Evolutionary conservation across 2,113 vertebrate species (phyloP).

Genomic region (Xiphias gladius): DNA sequence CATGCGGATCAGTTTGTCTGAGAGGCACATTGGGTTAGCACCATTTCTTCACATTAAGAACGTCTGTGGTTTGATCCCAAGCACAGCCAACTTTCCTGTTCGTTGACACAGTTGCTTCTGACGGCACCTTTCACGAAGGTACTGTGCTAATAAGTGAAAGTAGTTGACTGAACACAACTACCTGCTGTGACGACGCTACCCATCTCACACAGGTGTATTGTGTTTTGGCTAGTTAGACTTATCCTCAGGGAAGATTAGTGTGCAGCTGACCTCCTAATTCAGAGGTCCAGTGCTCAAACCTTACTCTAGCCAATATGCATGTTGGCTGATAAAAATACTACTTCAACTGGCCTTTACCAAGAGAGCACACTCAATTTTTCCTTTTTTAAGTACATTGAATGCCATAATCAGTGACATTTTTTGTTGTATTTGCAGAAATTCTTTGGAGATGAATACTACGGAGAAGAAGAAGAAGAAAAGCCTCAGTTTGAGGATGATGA

Average conservation of each 20-base stretch:
- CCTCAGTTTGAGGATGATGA: conserved; percentile 91
- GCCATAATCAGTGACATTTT: not conserved
- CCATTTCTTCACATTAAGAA: not conserved
- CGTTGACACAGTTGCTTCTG: not conserved
- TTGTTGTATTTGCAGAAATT: conserved; percentile 80
- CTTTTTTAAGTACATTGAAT: not conserved
- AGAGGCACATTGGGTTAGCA: not conserved
- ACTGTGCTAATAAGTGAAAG: not conserved
- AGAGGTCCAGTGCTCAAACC: not conserved
- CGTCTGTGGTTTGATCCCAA: too few species aligned
- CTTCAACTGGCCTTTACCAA: not conserved
- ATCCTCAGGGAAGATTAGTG: too few species aligned
- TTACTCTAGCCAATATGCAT: not conserved
- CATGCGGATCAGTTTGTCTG: not conserved
- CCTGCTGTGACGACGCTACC: not conserved
- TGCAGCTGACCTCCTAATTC: not conserved
- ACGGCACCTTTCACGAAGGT: not conserved
- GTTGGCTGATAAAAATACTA: too few species aligned
- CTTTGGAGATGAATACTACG: conserved; percentile 90
- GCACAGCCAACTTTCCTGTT: too few species aligned
- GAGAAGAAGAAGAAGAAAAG: conserved; percentile 86
- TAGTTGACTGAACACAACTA: not conserved
- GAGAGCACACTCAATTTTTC: not conserved
- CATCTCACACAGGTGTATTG: not conserved
- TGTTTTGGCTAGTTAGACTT: not conserved